Evolutionary conservation across 2,797 vertebrate species (phyloP), one percentile per base, ranked within the genome.

Genomic region (Enteromius unitaeniatus): DNA sequence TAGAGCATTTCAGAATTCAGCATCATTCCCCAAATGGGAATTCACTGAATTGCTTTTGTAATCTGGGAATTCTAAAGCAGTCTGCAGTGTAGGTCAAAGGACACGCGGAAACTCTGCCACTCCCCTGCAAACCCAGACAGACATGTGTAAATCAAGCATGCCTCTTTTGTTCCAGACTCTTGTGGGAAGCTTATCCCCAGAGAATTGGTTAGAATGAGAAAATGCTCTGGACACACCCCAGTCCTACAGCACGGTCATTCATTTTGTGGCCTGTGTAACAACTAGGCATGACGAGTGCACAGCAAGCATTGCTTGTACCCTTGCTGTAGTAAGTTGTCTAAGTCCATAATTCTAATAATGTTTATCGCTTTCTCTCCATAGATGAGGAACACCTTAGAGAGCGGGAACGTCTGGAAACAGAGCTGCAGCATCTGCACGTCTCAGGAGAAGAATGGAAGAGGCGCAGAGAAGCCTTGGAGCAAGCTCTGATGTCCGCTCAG

Each of bases 311-410:
- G n/a, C 70, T 65, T 76, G 37, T 55, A 55, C 15, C 23, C 21
- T 60, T 77, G 23, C 53, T 15, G n/a, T 60, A 60, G 34, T 62
- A 28, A 21, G 47, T 68, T 42, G 37, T 13, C 10, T 0, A 28
- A 21, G 60, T 69, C 45, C 72, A 37, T n/a, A 19, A 49, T n/a
- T 17, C 3, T 80, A 9, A 9, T 5, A 11, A 37, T 40, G 45
- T 78, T 47, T 85, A 0, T 86, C 13, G 84, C 7, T 74, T 60
- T 84, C 17, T 68, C 13, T 11, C 13, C 15, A 6, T 87, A 99
- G 98, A 95, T 88, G 97, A 97, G 0, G 97, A 98, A 90, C 96
- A 97, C 89, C 96, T 97, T 91, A 91, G 95, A 65, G 97, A 98
- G 85, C 96, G 96, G 0, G 97, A 98, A 85, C 95, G 92, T 60